phyloP scores from a whole-genome alignment of 1,140 invertebrate genomes.

The Anagrus nilaparvatae region DNA sequence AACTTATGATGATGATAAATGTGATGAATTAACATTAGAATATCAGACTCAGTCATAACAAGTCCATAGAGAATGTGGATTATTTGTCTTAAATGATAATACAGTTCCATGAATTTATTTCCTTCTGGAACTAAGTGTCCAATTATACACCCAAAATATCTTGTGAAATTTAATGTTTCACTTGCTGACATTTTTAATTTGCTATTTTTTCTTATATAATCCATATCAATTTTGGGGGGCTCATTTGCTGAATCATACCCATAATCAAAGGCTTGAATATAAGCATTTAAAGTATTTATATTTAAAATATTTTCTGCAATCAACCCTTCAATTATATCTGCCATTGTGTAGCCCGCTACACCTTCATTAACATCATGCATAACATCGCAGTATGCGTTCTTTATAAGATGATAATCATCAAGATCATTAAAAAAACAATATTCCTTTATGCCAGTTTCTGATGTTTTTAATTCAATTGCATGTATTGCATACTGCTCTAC shows the following conservation, averaged over 20 bases:
- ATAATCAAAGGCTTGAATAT: not conserved
- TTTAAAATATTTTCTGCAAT: not conserved
- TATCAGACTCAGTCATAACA: too few species aligned
- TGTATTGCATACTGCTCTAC: constrained; percentile 14
- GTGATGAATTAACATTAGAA: too few species aligned
- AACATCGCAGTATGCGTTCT: not conserved
- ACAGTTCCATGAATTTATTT: too few species aligned
- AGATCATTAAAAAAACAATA: constrained; percentile 13
- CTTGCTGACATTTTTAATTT: not conserved
- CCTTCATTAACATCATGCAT: not conserved
- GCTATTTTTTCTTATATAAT: not conserved
- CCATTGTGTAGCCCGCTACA: not conserved
- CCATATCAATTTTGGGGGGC: not conserved
- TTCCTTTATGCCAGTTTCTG: constrained; percentile 12
- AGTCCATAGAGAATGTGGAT: too few species aligned
- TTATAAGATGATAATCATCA: not conserved
- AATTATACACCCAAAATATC: constrained; percentile 1
- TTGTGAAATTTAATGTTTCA: not conserved
- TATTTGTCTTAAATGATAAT: too few species aligned
- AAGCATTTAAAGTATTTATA: not conserved
- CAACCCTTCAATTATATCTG: not conserved
- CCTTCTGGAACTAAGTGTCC: too few species aligned
- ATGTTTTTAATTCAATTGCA: not conserved
- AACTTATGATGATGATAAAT: too few species aligned
- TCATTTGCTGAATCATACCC: not conserved